Percentiles rank a stretch among this genome's conserved stretches.
phyloP scores from a whole-genome alignment of 1,140 invertebrate species.

The Drosophila parvula region DNA sequence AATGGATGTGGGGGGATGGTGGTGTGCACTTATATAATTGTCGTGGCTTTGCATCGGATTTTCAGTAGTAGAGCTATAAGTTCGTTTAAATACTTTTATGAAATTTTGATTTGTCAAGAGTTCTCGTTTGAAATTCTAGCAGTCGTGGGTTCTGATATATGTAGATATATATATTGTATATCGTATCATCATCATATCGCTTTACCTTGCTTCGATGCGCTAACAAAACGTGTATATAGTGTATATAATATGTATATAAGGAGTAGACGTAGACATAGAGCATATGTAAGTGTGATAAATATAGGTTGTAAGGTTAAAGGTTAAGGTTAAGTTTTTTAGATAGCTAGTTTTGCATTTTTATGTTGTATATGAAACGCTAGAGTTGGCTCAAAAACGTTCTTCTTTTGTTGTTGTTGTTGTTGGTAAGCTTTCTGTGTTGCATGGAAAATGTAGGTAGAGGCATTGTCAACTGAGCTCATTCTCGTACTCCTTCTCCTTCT shows the following conservation, averaged over 20 bases:
- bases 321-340: slow-evolving; percentile 44
- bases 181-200: slow-evolving; percentile 51
- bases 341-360: slow-evolving; percentile 63
- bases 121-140: slow-evolving; percentile 82
- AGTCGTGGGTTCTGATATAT: slow-evolving; percentile 71
- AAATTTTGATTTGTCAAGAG: slow-evolving; percentile 81
- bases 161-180: slow-evolving; percentile 42
- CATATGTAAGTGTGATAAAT: slow-evolving; percentile 64
- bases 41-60: slow-evolving; percentile 38
- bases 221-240: slow-evolving; percentile 76
- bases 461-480: slow-evolving; percentile 36
- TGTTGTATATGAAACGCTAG: slow-evolving; percentile 77
- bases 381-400: slow-evolving; percentile 61
- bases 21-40: slow-evolving; percentile 25
- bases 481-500: slow-evolving; percentile 1
- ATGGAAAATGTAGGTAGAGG: slow-evolving; percentile 52
- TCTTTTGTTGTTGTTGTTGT: too few species aligned
- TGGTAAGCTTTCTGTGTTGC: slow-evolving; percentile 57
- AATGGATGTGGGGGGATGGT: background rate
- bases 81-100: slow-evolving; percentile 60
- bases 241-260: slow-evolving; percentile 60
- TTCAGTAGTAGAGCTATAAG: slow-evolving; percentile 33
- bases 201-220: slow-evolving; percentile 73
- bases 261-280: slow-evolving; percentile 76
- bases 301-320: slow-evolving; percentile 54